Evolutionary conservation across 2,888 invertebrate genomes (phyloP), one percentile per base, ranked within the genome.

Genomic region (Enchytraeus crypticus): DNA sequence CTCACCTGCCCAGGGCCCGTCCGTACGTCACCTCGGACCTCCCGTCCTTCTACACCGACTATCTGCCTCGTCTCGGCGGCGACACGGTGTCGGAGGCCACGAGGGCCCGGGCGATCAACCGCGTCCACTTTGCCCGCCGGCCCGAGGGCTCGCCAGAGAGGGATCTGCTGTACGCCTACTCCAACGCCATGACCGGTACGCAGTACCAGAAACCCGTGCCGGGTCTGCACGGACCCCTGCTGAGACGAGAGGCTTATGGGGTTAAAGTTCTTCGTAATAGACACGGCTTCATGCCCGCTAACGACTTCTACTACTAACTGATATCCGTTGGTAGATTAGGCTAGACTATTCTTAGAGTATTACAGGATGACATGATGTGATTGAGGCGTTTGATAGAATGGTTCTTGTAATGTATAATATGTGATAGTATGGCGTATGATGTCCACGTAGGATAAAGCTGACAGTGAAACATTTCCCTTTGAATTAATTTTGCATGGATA

Each of bases 181-280:
- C 76, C 33, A 77, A 76, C 65, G 71, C 70, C 64, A 77, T 77
- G 77, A 77, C 77, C 33, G 75, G 75, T 23, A 73, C 74, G 5
- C 67, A 69, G 59, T 76, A 77, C 64, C 62, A 75, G 53, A 70
- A 71, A 21, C 77, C 77, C 2, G 74, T 77, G n/a, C 73, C 74
- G 53, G 72, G 74, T 26, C 67, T 75, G n/a, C 74, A 71, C 67
- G 77, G 77, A n/a, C 77, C 75, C 32, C 68, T 77, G 71, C 73
- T 75, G 66, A 68, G 71, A 55, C 69, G 72, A 38, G 65, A 71
- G 56, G 72, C 73, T 11, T 74, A 74, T 66, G 77, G 77, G 2
- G 67, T 77, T 8, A 74, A 74, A 27, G 72, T 73, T 45, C 76
- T 76, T 60, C 73, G 74, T 58, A 77, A 76, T 60, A 62, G 73